Conservation (phyloP, 2,888 invertebrate species). For the Exephanes ischioxanthus region DNA sequence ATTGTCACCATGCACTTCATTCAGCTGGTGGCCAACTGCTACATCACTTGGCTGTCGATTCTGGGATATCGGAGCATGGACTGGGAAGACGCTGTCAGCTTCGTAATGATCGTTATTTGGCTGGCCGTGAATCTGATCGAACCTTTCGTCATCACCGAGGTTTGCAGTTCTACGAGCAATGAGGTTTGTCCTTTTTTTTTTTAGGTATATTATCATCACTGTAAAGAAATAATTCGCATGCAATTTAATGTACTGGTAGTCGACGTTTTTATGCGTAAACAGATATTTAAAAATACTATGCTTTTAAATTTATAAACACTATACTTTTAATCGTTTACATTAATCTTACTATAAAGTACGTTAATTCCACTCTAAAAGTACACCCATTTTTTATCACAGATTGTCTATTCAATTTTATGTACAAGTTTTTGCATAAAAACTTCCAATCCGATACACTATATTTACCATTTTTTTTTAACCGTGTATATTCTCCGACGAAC, state of each 20-base stretch:
- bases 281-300: too few relatives aligned
- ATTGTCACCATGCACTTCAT: conserved; percentile 26
- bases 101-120: conserved; percentile 2
- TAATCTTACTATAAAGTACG: too few relatives aligned
- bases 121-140: conserved; percentile 6
- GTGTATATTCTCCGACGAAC: background rate
- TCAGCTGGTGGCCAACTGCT: conserved; percentile 30
- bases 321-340: too few relatives aligned
- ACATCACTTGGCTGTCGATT: conserved; percentile 24
- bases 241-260: too few relatives aligned
- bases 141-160: conserved; percentile 6
- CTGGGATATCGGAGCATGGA: conserved; percentile 9
- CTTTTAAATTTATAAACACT: too few relatives aligned
- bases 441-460: too few relatives aligned
- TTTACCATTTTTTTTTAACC: too few relatives aligned
- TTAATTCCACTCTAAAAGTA: too few relatives aligned
- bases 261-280: too few relatives aligned
- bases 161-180: conserved; percentile 21
- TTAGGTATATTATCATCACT: background rate
- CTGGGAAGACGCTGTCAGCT: background rate
- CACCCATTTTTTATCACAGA: too few relatives aligned
- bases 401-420: too few relatives aligned
- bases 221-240: background rate
- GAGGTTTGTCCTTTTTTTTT: conserved; percentile 21
- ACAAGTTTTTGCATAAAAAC: too few relatives aligned